Evolutionary conservation across 2,797 vertebrate species (phyloP).

Genomic region (Notoglanidium macrostoma): DNA sequence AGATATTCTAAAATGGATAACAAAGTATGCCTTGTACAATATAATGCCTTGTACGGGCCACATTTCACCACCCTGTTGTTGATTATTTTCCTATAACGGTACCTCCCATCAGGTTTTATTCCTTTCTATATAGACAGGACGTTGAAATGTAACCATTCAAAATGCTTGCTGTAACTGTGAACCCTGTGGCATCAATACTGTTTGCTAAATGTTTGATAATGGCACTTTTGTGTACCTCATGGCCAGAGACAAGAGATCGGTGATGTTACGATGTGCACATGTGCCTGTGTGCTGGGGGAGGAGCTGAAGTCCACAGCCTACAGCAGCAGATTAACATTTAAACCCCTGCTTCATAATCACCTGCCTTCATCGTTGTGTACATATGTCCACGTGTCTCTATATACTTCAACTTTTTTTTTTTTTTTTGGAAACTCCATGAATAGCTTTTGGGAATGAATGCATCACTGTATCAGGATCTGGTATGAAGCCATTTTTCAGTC

Average conservation of each 20-base stretch:
- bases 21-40: too few relatives aligned
- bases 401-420: neutral
- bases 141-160: neutral
- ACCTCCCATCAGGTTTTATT: neutral
- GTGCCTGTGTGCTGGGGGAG: neutral
- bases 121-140: neutral
- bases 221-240: neutral
- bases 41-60: neutral
- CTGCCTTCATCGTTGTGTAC: slow-evolving; percentile 18
- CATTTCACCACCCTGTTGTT: neutral
- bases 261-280: neutral
- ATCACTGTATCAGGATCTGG: slow-evolving; percentile 24
- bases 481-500: slow-evolving; percentile 38
- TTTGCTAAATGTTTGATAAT: neutral
- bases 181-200: neutral
- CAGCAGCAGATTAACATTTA: slow-evolving; percentile 46
- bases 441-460: slow-evolving; percentile 5
- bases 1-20: neutral
- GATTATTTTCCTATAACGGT: neutral
- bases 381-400: neutral
- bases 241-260: neutral
- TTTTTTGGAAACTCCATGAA: neutral
- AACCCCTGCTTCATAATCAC: slow-evolving; percentile 35
- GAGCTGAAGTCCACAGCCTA: slow-evolving; percentile 7
- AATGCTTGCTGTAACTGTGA: neutral